Conservation (phyloP, 2,113 vertebrate species). For the Choloepus hoffmanni region DNA sequence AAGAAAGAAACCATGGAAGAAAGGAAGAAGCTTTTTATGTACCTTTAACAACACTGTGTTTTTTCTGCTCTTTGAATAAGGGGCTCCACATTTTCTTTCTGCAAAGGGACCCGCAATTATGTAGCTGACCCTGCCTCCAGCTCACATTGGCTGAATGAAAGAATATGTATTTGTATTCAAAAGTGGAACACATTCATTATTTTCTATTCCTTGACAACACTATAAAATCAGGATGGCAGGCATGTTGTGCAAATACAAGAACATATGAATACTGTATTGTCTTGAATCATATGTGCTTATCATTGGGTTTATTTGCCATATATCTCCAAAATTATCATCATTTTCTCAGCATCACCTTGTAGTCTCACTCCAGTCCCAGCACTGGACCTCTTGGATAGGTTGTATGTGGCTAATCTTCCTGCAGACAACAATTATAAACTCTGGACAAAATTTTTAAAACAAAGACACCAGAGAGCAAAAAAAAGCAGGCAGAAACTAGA, state of each 20-base stretch:
- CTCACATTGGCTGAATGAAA: background rate
- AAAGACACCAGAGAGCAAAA: background rate
- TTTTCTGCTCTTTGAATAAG: background rate
- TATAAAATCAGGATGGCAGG: background rate
- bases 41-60: background rate
- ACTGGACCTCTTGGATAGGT: background rate
- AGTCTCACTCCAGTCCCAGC: background rate
- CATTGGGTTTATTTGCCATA: background rate
- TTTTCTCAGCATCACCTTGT: background rate
- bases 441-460: background rate
- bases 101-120: background rate
- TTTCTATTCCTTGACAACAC: background rate
- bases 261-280: background rate
- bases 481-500: background rate
- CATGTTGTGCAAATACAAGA: background rate
- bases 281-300: background rate
- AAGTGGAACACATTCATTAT: background rate
- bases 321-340: background rate
- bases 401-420: background rate
- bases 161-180: background rate
- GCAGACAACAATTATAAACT: background rate
- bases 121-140: background rate
- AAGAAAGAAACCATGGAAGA: background rate
- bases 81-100: background rate
- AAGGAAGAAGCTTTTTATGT: background rate